A percentile compares a stretch with the other conserved stretches of the same genome.
phyloP scores from a whole-genome alignment of 2,888 invertebrate genomes.

The Orthonevra nobilis region DNA sequence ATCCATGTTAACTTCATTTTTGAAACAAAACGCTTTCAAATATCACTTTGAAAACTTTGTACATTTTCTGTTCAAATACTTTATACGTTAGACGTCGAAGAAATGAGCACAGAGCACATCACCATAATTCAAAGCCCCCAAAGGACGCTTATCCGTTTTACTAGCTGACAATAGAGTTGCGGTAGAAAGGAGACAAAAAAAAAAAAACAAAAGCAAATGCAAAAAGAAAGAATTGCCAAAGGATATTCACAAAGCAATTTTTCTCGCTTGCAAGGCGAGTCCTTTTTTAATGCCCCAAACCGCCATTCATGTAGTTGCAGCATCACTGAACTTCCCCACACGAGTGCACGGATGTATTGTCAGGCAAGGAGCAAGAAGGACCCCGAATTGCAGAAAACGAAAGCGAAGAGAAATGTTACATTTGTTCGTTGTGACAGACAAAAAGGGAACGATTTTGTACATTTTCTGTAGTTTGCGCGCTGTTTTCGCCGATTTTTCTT shows the following conservation, averaged over 20 bases:
- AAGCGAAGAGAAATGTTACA: conserved; percentile 26
- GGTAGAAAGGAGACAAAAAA: conserved; percentile 26
- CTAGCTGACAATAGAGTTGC: conserved; percentile 63
- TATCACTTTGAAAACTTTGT: conserved; percentile 36
- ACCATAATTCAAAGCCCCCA: conserved; percentile 66
- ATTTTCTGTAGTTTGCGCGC: conserved; percentile 20
- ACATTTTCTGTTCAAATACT: conserved; percentile 54
- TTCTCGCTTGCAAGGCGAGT: conserved; percentile 39
- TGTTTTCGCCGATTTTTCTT: conserved; percentile 8
- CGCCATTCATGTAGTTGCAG: conserved; percentile 21
- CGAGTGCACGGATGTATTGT: conserved; percentile 53
- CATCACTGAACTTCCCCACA: conserved; percentile 44
- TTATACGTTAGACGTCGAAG: conserved; percentile 43
- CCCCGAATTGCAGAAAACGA: not conserved
- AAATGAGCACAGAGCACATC: conserved; percentile 65
- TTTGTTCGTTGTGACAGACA: conserved; percentile 33
- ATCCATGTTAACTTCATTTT: conserved; percentile 19
- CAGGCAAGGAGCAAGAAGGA: conserved; percentile 16
- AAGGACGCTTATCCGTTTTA: conserved; percentile 68
- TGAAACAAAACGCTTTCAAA: conserved; percentile 46
- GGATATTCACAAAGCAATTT: conserved; percentile 64
- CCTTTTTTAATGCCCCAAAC: conserved; percentile 10
- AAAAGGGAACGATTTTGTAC: conserved; percentile 43
- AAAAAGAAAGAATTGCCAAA: conserved; percentile 52
- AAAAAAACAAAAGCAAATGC: conserved; percentile 4